phyloP scores from a whole-genome alignment of 2,888 invertebrate genomes.

The Euplagia quadripunctaria region DNA sequence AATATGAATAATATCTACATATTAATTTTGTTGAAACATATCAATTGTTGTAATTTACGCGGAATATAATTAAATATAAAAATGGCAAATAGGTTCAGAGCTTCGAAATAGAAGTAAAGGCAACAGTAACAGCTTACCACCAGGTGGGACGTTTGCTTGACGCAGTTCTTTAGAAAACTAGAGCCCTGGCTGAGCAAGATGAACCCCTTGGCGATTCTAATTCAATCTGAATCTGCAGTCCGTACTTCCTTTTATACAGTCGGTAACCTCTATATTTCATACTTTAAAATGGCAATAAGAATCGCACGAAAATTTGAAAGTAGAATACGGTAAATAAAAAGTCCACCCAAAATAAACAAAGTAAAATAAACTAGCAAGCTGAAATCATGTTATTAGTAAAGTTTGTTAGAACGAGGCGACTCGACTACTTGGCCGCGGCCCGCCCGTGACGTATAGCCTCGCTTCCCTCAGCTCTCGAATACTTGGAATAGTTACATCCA shows the following conservation, averaged over 20 bases:
- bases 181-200: no score
- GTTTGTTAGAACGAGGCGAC: constrained; percentile 31
- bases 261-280: not conserved
- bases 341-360: not conserved
- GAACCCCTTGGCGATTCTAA: no score
- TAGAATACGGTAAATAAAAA: constrained; percentile 15
- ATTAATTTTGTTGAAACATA: no score
- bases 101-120: no score
- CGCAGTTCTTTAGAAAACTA: no score
- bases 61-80: no score
- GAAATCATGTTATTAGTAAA: constrained; percentile 44
- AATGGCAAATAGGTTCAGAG: no score
- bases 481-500: constrained; percentile 31
- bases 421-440: constrained; percentile 32
- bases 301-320: constrained; percentile 1
- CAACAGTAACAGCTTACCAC: no score
- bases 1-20: no score
- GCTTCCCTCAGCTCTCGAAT: constrained; percentile 12
- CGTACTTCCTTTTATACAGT: not conserved
- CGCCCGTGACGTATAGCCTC: constrained; percentile 23
- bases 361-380: constrained; percentile 23
- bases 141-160: no score
- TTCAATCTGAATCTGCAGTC: not conserved
- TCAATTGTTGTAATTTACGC: no score
- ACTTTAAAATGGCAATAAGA: not conserved